These are phyloP conservation scores for Cinclus cinclus DNA, from an alignment of 2,113 vertebrate species.

Conservation along the genomic window DNA sequence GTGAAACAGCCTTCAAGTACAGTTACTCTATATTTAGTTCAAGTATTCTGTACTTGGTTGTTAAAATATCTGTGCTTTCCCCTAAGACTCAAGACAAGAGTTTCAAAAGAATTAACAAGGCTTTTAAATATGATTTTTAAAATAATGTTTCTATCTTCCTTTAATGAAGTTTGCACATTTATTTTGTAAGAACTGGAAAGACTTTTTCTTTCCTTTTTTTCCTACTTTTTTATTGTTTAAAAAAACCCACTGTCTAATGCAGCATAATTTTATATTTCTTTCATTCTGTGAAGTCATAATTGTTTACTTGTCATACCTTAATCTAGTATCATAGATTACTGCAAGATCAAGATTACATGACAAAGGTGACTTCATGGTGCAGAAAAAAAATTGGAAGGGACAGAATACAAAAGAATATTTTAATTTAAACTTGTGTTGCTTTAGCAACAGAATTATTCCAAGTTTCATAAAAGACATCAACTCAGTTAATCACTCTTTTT, in stretches of 20 bases:
- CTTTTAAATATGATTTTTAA: slow-evolving; percentile 18
- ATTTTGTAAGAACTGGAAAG: slow-evolving; percentile 13
- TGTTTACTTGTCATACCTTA: slow-evolving; percentile 64
- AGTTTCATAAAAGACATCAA: slow-evolving; percentile 31
- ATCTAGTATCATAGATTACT: slow-evolving; percentile 60
- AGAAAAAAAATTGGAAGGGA: slow-evolving; percentile 45
- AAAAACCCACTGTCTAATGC: slow-evolving; percentile 55
- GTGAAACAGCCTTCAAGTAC: slow-evolving; percentile 12
- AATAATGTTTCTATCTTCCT: neutral
- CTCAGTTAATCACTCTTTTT: neutral
- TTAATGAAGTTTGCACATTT: neutral
- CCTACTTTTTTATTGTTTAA: neutral
- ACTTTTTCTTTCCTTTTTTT: neutral
- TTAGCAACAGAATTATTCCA: slow-evolving; percentile 61
- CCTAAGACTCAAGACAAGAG: neutral
- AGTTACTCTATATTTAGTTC: slow-evolving; percentile 30
- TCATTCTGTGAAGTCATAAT: slow-evolving; percentile 58
- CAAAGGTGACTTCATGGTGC: slow-evolving; percentile 35
- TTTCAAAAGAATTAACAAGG: neutral
- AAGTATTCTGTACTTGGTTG: slow-evolving; percentile 25
- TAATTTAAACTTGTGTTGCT: slow-evolving; percentile 49
- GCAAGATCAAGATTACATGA: slow-evolving; percentile 63
- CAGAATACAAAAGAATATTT: slow-evolving; percentile 54
- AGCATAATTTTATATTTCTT: slow-evolving; percentile 55
- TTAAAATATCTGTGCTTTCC: neutral